phyloP scores from a whole-genome alignment of 2,888 invertebrate genomes.

The Sesia apiformis region DNA sequence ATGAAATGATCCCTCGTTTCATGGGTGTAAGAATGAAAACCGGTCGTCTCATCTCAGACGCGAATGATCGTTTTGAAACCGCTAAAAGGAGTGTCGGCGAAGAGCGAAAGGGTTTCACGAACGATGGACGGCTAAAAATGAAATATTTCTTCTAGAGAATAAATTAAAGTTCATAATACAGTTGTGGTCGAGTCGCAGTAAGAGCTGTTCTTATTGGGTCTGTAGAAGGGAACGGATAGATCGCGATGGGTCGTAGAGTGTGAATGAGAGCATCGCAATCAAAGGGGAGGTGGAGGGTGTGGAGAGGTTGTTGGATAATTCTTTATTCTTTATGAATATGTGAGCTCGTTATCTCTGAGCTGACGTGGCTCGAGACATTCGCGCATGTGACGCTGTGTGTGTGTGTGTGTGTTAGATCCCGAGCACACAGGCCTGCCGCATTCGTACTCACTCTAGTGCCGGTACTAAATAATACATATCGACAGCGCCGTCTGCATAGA shows the following conservation, averaged over 20 bases:
- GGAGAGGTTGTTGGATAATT: conserved; percentile 63
- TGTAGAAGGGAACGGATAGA: conserved; percentile 68
- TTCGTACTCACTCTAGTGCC: conserved; percentile 34
- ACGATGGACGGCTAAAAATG: conserved; percentile 51
- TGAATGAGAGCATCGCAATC: conserved; percentile 70
- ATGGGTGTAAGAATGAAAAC: conserved; percentile 70
- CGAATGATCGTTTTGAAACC: conserved; percentile 64
- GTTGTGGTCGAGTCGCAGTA: conserved; percentile 39
- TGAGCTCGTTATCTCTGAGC: conserved; percentile 66
- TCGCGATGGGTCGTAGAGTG: conserved; percentile 65
- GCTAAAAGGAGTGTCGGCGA: conserved; percentile 37
- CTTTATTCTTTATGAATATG: conserved; percentile 75
- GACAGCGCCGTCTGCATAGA: conserved; percentile 67
- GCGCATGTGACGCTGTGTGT: conserved; percentile 37
- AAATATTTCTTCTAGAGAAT: conserved; percentile 70
- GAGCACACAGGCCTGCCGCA: not conserved
- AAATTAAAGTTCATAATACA: conserved; percentile 73
- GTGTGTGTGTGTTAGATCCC: conserved; percentile 20
- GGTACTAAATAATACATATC: conserved; percentile 72
- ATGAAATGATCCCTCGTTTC: conserved; percentile 61
- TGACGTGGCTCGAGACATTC: conserved; percentile 52
- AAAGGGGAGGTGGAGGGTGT: conserved; percentile 40
- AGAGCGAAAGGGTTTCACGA: conserved; percentile 67
- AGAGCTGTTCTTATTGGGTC: conserved; percentile 47
- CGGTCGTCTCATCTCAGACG: conserved; percentile 51